A percentile compares a stretch with the other conserved stretches of the same genome.
phyloP scores from a whole-genome alignment of 2,113 vertebrate species.

The Grallaria varia region DNA sequence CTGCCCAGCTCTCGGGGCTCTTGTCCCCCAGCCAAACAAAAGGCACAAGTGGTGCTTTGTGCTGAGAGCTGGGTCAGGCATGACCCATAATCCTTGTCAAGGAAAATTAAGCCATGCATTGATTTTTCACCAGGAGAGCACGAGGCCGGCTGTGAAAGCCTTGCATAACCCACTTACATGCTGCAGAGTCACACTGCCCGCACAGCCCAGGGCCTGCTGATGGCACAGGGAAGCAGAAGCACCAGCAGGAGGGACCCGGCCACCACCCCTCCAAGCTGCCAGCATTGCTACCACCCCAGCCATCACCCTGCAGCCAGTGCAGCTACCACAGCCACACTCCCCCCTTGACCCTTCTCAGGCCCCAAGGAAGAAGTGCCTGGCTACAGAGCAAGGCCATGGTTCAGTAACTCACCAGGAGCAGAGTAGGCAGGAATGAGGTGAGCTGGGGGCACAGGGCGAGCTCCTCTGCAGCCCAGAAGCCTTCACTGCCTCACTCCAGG shows the following conservation, averaged over 20 bases:
- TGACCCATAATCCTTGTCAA: neutral
- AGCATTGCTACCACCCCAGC: neutral
- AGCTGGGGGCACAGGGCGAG: accelerated
- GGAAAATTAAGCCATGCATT: neutral
- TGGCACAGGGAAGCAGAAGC: neutral
- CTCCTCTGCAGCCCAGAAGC: neutral
- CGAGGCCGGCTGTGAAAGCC: neutral
- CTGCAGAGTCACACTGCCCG: neutral
- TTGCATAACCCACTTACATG: neutral
- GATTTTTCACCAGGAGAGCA: neutral
- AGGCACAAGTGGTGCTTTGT: neutral
- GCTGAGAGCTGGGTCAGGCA: neutral
- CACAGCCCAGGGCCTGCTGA: neutral
- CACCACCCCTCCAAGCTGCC: neutral
- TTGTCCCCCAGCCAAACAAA: neutral
- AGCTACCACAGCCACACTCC: accelerated
- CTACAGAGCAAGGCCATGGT: accelerated
- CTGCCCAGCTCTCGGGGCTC: neutral
- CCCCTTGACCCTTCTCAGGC: accelerated
- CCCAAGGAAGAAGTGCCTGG: neutral
- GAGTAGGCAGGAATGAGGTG: neutral
- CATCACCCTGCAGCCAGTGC: accelerated
- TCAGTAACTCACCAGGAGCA: accelerated
- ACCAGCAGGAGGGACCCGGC: accelerated
- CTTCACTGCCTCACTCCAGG: neutral